Percentiles rank a stretch among this genome's conserved stretches.
These are phyloP conservation scores for Dolichallabes microphthalmus DNA, from an alignment of 2,113 vertebrate species.

Conservation along the genomic window DNA sequence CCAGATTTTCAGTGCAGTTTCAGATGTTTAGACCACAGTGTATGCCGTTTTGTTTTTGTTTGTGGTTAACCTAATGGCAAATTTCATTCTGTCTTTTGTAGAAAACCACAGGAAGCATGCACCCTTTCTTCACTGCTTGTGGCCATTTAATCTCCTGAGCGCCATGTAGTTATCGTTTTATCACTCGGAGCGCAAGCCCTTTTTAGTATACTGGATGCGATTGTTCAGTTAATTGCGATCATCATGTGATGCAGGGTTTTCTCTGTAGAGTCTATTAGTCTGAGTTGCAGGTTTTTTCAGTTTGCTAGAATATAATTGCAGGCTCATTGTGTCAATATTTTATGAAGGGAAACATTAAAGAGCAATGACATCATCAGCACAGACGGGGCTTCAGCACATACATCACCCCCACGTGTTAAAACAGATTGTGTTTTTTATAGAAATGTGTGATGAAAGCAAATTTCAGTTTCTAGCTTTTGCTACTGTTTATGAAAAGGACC, in stretches of 20 bases:
- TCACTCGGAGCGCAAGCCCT: background rate
- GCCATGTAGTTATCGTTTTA: background rate
- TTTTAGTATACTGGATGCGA: background rate
- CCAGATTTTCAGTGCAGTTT: background rate
- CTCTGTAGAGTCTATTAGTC: background rate
- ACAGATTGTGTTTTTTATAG: background rate
- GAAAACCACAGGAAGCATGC: constrained; percentile 7
- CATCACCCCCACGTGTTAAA: background rate
- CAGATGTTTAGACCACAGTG: background rate
- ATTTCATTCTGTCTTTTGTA: background rate
- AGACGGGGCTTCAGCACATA: background rate
- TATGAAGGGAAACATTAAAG: constrained; percentile 50
- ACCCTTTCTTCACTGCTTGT: background rate
- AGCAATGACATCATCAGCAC: constrained; percentile 21
- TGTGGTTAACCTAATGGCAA: background rate
- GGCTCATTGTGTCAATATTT: constrained; percentile 43
- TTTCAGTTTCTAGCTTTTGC: background rate
- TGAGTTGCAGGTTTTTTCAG: background rate
- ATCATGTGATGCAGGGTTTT: background rate
- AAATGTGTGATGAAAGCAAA: background rate
- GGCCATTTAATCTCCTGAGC: background rate
- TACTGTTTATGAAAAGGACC: background rate
- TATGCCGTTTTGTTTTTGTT: background rate
- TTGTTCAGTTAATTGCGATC: background rate
- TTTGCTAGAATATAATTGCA: constrained; percentile 40